Base-by-base conservation (phyloP, 2,113 vertebrate species). In the Amblyopsis rosae region DNA sequence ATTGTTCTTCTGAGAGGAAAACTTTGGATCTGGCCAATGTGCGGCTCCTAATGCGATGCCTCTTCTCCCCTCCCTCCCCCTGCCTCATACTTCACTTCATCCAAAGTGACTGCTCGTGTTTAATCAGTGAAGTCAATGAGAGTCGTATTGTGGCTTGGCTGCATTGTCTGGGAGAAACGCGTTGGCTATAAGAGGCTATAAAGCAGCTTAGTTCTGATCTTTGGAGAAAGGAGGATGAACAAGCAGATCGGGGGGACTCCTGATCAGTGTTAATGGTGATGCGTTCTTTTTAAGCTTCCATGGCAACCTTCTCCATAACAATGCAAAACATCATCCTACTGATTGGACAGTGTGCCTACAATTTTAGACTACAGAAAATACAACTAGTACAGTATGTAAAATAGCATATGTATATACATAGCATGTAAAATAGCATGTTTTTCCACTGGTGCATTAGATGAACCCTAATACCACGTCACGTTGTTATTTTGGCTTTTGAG, bases 1-100 rank as follows among this genome's bases (percentile, higher is more conserved):
- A 88, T 91, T 90, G 91, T 91, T 92, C 87, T 89, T 80, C 65
- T 75, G 75, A 82, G 77, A 82, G 75, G 84, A 83, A 86, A 92
- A 93, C 87, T 91, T 89, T 81, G 84, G 76, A 88, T 89, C 74
- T 75, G 73, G 79, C 76, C 74, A 81, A 54, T 66, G 80, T 73
- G 74, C 67, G 7, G 35, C 35, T 5, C 35, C 35, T 41, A 41
- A 41, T 41, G 35, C 35, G 35, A 41, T 6, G 35, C n/a, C 11
- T 19, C 33, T 57, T 16, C 11, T 1, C 64, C 12, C 32, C 62
- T 15, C 61, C 19, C 62, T 70, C 8, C 58, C 69, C 47, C 59
- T 65, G 16, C 72, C 69, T 69, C 19, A 57, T 75, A 69, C 79
- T 75, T 87, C 57, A 12, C 70, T 74, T 70, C 53, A 73, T 79